Evolutionary conservation across 2,888 invertebrate genomes (phyloP).

Genomic region (Drosophila barbarae): DNA sequence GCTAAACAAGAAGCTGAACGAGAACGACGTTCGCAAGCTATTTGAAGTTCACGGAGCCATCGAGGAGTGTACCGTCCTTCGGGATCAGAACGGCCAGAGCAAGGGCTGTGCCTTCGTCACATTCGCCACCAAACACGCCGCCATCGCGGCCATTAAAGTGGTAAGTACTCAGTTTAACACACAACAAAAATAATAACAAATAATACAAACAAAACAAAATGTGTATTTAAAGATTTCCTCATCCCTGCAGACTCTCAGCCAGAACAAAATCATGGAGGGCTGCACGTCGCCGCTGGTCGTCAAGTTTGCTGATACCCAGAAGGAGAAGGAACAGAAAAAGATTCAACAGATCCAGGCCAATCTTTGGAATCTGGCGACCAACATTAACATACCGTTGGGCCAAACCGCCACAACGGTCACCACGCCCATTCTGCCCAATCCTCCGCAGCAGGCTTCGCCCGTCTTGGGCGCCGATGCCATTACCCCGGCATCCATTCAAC

Average conservation of each 20-base stretch:
- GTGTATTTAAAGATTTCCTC: not conserved
- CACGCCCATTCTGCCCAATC: conserved; percentile 80
- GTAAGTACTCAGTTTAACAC: conserved; percentile 35
- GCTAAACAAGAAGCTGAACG: conserved; percentile 96
- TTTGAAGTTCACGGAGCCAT: conserved; percentile 97
- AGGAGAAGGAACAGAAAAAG: conserved; percentile 98
- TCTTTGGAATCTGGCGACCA: conserved; percentile 90
- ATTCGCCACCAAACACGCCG: conserved; percentile 97
- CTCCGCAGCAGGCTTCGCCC: conserved; percentile 79
- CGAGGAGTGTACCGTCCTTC: conserved; percentile 98
- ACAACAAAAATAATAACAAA: too few species aligned
- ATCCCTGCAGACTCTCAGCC: conserved; percentile 87
- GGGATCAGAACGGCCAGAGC: conserved; percentile 97
- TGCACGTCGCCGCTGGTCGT: conserved; percentile 99
- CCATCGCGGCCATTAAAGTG: conserved; percentile 97
- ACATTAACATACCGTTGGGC: conserved; percentile 81
- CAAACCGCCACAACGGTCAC: conserved; percentile 81
- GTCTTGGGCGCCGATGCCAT: conserved; percentile 80
- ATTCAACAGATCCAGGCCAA: conserved; percentile 96
- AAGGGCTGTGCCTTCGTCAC: conserved; percentile 99
- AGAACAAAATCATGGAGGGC: conserved; percentile 99
- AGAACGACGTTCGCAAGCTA: conserved; percentile 95
- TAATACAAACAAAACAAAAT: too few species aligned
- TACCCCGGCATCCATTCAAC: conserved; percentile 84
- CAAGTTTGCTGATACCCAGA: conserved; percentile 99